Evolutionary conservation across 2,113 vertebrate species (phyloP).

Genomic region (Ictalurus furcatus): DNA sequence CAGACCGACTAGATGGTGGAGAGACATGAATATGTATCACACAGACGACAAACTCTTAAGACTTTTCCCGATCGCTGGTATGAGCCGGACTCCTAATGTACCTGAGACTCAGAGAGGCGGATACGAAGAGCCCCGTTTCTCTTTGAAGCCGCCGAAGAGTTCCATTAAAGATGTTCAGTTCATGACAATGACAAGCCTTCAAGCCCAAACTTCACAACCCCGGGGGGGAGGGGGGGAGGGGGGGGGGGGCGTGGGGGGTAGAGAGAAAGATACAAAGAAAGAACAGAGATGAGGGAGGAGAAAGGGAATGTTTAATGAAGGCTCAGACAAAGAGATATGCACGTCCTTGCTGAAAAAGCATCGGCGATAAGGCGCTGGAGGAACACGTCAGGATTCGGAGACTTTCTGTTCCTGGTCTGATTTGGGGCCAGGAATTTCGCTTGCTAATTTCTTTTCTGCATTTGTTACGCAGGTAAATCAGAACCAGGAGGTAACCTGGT

Average conservation of each 20-base stretch:
- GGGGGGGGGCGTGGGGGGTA: neutral
- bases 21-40: neutral
- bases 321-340: conserved; percentile 37
- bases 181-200: conserved; percentile 46
- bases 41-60: neutral
- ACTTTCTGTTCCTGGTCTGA: neutral
- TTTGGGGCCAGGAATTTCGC: neutral
- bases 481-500: neutral
- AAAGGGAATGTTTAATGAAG: conserved; percentile 48
- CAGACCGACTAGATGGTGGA: neutral
- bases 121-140: conserved; percentile 6
- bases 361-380: neutral
- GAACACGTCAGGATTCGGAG: neutral
- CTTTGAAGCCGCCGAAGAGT: conserved; percentile 47
- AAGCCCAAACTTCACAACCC: conserved; percentile 33
- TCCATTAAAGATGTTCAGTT: conserved; percentile 50
- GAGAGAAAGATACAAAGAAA: conserved; percentile 16
- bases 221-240: neutral
- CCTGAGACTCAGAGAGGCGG: neutral
- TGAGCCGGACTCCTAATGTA: conserved; percentile 8
- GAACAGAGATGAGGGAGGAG: conserved; percentile 27
- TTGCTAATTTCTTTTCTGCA: neutral
- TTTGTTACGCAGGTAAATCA: too few relatives aligned
- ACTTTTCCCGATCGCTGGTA: neutral
- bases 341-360: conserved; percentile 26